A percentile compares a stretch with the other conserved stretches of the same genome.
Evolutionary conservation across 1,140 invertebrate species (phyloP).

Genomic region (Drosophila mauritiana): DNA sequence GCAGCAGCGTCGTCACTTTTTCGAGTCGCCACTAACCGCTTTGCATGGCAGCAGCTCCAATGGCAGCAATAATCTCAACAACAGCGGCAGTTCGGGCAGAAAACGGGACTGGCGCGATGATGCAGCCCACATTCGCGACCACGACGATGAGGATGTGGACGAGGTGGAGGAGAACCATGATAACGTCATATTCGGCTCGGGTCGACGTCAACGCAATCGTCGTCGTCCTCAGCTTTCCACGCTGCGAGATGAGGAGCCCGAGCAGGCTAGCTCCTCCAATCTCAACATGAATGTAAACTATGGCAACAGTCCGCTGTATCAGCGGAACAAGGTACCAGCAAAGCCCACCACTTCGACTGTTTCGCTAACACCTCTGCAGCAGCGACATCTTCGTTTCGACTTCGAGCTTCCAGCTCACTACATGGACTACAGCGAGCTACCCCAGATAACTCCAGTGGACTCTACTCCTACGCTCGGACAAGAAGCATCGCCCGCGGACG

Average conservation of each 20-base stretch:
- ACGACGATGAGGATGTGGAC: slow-evolving; percentile 62
- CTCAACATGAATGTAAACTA: slow-evolving; percentile 78
- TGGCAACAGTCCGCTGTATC: slow-evolving; percentile 71
- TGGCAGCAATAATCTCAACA: slow-evolving; percentile 68
- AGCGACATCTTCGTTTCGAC: slow-evolving; percentile 77
- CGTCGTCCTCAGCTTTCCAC: slow-evolving; percentile 57
- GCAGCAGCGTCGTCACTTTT: slow-evolving; percentile 58
- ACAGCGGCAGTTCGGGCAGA: slow-evolving; percentile 34
- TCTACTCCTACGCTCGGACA: slow-evolving; percentile 39
- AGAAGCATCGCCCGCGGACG: slow-evolving; percentile 41
- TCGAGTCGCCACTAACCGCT: slow-evolving; percentile 47
- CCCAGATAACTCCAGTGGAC: slow-evolving; percentile 17
- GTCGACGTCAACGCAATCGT: slow-evolving; percentile 66
- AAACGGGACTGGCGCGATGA: slow-evolving; percentile 71
- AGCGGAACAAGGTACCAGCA: slow-evolving; percentile 75
- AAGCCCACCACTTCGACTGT: slow-evolving; percentile 67
- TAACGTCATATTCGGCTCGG: slow-evolving; percentile 29
- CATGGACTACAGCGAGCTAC: slow-evolving; percentile 54
- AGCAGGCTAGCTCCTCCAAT: slow-evolving; percentile 58
- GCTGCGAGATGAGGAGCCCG: slow-evolving; percentile 51
- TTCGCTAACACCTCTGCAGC: slow-evolving; percentile 71
- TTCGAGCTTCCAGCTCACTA: slow-evolving; percentile 65
- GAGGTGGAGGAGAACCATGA: slow-evolving; percentile 69
- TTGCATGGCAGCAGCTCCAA: slow-evolving; percentile 53
- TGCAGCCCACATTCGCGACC: slow-evolving; percentile 15